Evolutionary conservation across 2,888 invertebrate species (phyloP), one percentile per base, ranked within the genome.

Genomic region (Endotricha flammealis): DNA sequence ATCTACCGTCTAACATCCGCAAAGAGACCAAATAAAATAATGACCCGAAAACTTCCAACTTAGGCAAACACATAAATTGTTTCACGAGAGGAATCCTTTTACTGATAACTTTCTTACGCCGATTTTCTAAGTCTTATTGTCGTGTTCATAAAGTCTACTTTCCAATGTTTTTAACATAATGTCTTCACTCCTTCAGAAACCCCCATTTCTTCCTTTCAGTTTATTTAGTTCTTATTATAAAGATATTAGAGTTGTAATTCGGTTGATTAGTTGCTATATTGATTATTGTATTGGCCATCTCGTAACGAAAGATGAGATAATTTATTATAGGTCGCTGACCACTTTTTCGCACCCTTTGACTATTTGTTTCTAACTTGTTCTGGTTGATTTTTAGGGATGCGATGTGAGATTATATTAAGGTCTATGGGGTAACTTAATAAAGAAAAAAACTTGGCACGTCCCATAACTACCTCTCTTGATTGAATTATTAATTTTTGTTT

Each of bases 11-110:
- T 28, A 29, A 35, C 38, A 37, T 42, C 36, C 48, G 45, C 47
- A 38, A 39, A 29, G 45, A 48, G 53, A 61, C 57, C 57, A 60
- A 62, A 64, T 68, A 71, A 69, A 74, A 72, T 71, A 75, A 71
- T 70, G 72, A 64, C 60, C 63, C 61, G 35, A 69, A 71, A 76
- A 70, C 57, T 69, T 67, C 57, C 51, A 63, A 70, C 62, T 71
- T 69, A 60, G 61, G 61, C 67, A 75, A 77, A 74, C 76, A 77
- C 71, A 78, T 77, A 78, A 77, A 77, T 76, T 76, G 66, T 72
- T 68, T 65, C 53, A 56, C 57, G 64, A 57, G 53, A 60, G 66
- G 64, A 65, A 72, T 70, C 64, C 64, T 67, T 69, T 59, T 56
- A 51, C 45, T 55, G 58, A 63, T 66, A 68, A 63, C 57, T 63